phyloP scores from a whole-genome alignment of 2,113 vertebrate species.

The Astur gentilis region DNA sequence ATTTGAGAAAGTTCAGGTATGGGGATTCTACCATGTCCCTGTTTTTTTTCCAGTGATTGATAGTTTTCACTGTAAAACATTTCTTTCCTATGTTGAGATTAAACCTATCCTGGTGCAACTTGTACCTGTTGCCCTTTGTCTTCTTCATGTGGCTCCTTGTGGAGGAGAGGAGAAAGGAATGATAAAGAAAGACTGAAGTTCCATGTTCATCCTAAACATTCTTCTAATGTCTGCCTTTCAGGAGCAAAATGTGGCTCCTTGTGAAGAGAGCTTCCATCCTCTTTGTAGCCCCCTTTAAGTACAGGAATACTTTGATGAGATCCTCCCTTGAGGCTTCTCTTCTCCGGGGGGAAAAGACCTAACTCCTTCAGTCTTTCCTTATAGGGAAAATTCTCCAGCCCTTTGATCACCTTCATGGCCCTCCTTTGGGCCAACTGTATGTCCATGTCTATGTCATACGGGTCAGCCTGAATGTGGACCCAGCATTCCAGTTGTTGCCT shows the following conservation, averaged over 20 bases:
- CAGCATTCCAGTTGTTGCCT: not conserved
- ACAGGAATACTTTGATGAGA: too few species aligned
- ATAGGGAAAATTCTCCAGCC: not conserved
- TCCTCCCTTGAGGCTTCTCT: too few species aligned
- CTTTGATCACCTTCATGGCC: not conserved
- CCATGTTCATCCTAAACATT: too few species aligned
- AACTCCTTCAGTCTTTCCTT: not conserved
- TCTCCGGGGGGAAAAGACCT: not conserved
- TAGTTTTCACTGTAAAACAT: not conserved
- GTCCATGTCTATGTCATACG: not conserved
- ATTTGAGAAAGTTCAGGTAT: not conserved
- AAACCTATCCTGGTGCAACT: not conserved
- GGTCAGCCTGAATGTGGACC: accelerated
- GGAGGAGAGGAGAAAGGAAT: not conserved
- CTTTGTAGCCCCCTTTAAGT: too few species aligned
- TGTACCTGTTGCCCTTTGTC: not conserved
- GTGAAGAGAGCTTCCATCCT: too few species aligned
- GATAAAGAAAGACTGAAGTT: too few species aligned
- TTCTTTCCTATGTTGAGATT: not conserved
- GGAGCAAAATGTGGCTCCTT: too few species aligned
- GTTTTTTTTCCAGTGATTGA: not conserved
- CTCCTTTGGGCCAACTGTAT: not conserved
- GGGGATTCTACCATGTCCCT: not conserved
- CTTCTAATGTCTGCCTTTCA: too few species aligned
- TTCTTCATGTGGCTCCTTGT: not conserved